phyloP scores from a whole-genome alignment of 2,113 vertebrate genomes.

The Esox niger region DNA sequence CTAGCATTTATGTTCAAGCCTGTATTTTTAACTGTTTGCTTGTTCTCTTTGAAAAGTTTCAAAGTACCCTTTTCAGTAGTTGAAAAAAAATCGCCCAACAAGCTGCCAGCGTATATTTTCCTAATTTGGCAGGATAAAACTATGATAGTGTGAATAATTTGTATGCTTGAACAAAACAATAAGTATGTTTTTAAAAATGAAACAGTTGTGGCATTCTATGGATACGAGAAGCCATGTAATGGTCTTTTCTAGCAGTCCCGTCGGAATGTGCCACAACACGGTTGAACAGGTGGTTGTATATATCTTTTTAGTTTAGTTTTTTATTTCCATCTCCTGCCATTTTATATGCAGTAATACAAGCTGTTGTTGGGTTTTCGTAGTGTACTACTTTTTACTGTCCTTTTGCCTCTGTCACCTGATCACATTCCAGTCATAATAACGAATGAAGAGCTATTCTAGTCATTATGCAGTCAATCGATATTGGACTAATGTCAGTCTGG shows the following conservation, averaged over 20 bases:
- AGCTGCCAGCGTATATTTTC: slow-evolving; percentile 99
- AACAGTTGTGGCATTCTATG: slow-evolving; percentile 83
- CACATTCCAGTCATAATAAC: slow-evolving; percentile 89
- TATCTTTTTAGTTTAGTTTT: slow-evolving; percentile 82
- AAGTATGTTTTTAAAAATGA: slow-evolving; percentile 75
- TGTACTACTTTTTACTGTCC: slow-evolving; percentile 86
- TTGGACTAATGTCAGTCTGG: slow-evolving; percentile 43
- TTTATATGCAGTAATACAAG: slow-evolving; percentile 98
- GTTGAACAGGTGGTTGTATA: slow-evolving; percentile 92
- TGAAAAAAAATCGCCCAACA: slow-evolving; percentile 84
- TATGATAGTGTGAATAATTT: slow-evolving; percentile 90
- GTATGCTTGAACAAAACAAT: slow-evolving; percentile 89
- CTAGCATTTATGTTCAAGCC: slow-evolving; percentile 99
- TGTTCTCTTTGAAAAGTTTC: slow-evolving; percentile 96
- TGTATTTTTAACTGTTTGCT: slow-evolving; percentile 99
- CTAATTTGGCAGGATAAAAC: slow-evolving; percentile 99
- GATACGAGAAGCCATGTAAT: slow-evolving; percentile 89
- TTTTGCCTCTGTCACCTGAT: slow-evolving; percentile 83
- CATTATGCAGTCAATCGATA: slow-evolving; percentile 92
- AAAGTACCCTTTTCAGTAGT: slow-evolving; percentile 94
- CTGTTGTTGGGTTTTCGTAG: slow-evolving; percentile 95
- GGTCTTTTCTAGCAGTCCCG: slow-evolving; percentile 80
- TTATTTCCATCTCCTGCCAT: slow-evolving; percentile 89
- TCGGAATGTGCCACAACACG: slow-evolving; percentile 80
- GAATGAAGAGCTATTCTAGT: slow-evolving; percentile 74